Percentiles rank a stretch among this genome's conserved stretches.
These are phyloP conservation scores for Callinectes sapidus DNA, from an alignment of 2,888 invertebrate species.

Conservation along the genomic window DNA sequence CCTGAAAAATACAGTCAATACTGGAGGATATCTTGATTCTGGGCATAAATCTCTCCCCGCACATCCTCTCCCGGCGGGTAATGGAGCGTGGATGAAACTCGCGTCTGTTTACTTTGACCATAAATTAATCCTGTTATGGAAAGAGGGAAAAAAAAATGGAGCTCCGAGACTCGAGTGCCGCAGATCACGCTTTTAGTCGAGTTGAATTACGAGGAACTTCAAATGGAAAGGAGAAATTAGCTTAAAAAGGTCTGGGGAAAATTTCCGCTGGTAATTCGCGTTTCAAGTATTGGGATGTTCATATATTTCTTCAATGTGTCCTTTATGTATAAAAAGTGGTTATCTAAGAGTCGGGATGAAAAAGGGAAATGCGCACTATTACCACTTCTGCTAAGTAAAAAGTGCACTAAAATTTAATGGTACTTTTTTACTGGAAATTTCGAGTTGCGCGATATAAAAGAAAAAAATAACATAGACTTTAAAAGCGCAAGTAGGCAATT, in stretches of 20 bases:
- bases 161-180: neutral
- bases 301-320: neutral
- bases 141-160: neutral
- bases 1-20: neutral
- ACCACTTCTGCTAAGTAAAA: constrained; percentile 13
- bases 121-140: neutral
- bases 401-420: constrained; percentile 15
- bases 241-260: neutral
- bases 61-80: constrained; percentile 21
- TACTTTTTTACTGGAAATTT: neutral
- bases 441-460: neutral
- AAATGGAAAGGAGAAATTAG: constrained; percentile 6
- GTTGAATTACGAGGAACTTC: neutral
- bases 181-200: constrained; percentile 4
- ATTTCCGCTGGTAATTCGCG: neutral
- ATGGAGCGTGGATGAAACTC: constrained; percentile 21
- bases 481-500: neutral
- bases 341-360: neutral
- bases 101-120: constrained; percentile 11
- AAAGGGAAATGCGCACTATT: neutral
- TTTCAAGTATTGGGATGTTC: neutral
- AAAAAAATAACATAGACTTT: neutral
- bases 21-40: neutral
- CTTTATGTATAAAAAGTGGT: constrained; percentile 22
- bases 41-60: constrained; percentile 5